phyloP scores from a whole-genome alignment of 2,888 invertebrate species.

The Allolobophora icterica region DNA sequence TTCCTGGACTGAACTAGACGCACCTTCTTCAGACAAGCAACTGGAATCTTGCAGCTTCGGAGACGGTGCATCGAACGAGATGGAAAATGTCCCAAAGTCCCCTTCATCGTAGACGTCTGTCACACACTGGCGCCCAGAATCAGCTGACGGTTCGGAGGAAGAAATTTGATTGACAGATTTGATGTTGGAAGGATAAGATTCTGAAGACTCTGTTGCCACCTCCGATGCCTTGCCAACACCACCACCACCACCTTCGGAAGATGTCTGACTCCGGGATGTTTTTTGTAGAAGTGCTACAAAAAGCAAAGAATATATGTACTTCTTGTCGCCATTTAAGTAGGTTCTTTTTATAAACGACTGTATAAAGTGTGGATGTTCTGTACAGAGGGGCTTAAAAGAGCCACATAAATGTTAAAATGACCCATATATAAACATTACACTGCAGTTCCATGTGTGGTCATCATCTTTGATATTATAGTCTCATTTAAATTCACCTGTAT shows the following conservation, averaged over 20 bases:
- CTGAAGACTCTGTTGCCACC: neutral
- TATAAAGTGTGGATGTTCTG: neutral
- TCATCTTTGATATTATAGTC: too few species aligned
- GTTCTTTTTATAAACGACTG: neutral
- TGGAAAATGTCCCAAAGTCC: conserved; percentile 36
- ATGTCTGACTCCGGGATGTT: neutral
- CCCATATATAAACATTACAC: too few species aligned
- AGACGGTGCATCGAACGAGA: conserved; percentile 41
- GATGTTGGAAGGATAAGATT: neutral
- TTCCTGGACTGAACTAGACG: neutral
- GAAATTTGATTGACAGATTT: neutral
- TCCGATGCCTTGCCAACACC: neutral
- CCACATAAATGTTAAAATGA: too few species aligned
- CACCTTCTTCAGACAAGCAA: neutral
- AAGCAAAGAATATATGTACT: neutral
- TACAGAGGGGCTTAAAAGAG: neutral
- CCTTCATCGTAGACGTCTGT: conserved; percentile 22
- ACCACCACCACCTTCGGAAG: neutral
- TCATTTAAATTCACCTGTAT: too few species aligned
- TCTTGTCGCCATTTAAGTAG: neutral
- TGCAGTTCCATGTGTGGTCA: too few species aligned
- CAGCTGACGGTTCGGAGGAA: neutral
- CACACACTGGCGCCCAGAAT: neutral
- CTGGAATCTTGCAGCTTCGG: neutral
- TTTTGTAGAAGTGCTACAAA: conserved; percentile 10